Percentiles rank a stretch among this genome's conserved stretches.
Conservation (phyloP, 2,797 vertebrate genomes). For the Notamacropus eugenii region DNA sequence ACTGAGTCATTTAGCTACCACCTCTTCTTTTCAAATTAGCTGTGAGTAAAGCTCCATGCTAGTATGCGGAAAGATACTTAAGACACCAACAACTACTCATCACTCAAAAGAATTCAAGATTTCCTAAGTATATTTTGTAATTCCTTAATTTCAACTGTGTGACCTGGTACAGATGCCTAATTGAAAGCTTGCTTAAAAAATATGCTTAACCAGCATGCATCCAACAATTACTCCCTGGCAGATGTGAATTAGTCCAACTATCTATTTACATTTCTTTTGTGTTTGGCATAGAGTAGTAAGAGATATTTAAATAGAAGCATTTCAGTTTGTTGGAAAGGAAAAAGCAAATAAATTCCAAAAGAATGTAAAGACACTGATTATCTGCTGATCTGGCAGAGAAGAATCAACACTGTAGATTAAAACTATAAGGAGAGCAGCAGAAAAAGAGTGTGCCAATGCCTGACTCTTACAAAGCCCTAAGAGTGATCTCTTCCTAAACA, state of each 20-base stretch:
- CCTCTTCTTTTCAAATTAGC: neutral
- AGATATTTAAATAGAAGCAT: conserved; percentile 82
- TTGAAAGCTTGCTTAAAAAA: conserved; percentile 78
- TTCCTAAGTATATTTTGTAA: conserved; percentile 58
- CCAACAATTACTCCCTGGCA: conserved; percentile 81
- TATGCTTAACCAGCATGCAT: conserved; percentile 81
- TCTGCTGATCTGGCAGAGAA: conserved; percentile 82
- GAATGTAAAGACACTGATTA: conserved; percentile 82
- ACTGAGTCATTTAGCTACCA: neutral
- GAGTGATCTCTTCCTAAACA: conserved; percentile 55
- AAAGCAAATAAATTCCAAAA: conserved; percentile 75
- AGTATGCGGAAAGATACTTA: conserved; percentile 24
- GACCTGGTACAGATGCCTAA: conserved; percentile 79
- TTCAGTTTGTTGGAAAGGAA: conserved; percentile 76
- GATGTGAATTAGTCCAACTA: conserved; percentile 80
- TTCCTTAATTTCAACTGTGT: conserved; percentile 63
- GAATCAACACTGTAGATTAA: conserved; percentile 75
- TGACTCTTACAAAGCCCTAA: conserved; percentile 57
- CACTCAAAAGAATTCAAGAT: conserved; percentile 47
- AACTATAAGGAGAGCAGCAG: conserved; percentile 71
- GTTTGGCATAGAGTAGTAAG: conserved; percentile 77
- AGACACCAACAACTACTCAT: neutral
- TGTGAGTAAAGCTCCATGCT: neutral
- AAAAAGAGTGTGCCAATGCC: conserved; percentile 68
- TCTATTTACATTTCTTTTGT: conserved; percentile 83